These are phyloP conservation scores for Sialia sialis DNA, from an alignment of 2,113 vertebrate genomes.

Conservation along the genomic window DNA sequence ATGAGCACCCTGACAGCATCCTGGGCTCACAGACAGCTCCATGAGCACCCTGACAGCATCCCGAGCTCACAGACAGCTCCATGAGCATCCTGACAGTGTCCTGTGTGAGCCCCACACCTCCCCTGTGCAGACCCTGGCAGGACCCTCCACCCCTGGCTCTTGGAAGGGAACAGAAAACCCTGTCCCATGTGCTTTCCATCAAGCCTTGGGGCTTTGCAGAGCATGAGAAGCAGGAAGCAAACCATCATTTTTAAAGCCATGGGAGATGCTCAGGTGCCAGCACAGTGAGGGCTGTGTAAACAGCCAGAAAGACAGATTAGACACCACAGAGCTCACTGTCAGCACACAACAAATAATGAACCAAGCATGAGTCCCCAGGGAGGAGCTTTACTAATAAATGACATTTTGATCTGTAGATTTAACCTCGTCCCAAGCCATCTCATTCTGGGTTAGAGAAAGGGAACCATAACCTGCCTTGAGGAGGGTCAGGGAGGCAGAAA, in stretches of 20 bases:
- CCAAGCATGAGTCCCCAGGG: not conserved
- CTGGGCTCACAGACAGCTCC: not conserved
- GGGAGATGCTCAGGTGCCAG: not conserved
- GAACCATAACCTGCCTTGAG: not conserved
- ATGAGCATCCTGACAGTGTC: accelerated
- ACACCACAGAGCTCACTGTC: not conserved
- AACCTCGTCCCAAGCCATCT: not conserved
- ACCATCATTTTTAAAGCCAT: not conserved
- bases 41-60: accelerated
- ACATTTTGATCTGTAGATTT: slow-evolving; percentile 14
- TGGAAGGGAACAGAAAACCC: not conserved
- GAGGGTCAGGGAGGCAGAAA: not conserved
- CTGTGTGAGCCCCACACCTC: accelerated
- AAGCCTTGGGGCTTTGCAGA: not conserved
- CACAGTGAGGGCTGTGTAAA: not conserved
- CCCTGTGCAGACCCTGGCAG: not conserved
- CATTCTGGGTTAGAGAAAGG: not conserved
- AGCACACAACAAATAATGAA: not conserved
- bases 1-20: accelerated
- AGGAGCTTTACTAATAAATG: slow-evolving; percentile 8
- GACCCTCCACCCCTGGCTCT: not conserved
- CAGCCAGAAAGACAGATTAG: not conserved
- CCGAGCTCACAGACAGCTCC: not conserved
- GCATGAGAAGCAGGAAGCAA: not conserved
- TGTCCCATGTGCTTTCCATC: accelerated